Conservation (phyloP, 2,113 vertebrate species). For the Colossoma macropomum region DNA sequence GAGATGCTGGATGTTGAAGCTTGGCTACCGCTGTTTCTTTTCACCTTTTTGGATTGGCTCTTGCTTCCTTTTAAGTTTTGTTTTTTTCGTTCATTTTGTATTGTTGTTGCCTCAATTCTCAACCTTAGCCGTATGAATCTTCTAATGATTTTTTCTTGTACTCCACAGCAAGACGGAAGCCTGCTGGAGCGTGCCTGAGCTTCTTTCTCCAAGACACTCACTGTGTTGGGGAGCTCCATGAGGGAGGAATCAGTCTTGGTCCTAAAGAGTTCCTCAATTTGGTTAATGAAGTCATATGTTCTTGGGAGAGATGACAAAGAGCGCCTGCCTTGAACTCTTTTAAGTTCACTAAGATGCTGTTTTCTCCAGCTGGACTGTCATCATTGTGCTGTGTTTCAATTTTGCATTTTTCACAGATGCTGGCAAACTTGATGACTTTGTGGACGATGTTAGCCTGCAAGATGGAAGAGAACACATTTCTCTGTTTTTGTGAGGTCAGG, state of each 20-base stretch:
- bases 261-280: slow-evolving; percentile 43
- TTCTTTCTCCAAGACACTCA: slow-evolving; percentile 44
- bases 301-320: slow-evolving; percentile 22
- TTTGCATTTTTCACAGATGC: background rate
- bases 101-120: too few species aligned
- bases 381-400: background rate
- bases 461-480: slow-evolving; percentile 19
- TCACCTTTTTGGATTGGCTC: too few species aligned
- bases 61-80: too few species aligned
- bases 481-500: too few species aligned
- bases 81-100: too few species aligned
- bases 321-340: background rate
- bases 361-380: slow-evolving; percentile 22
- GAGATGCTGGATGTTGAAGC: too few species aligned
- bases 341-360: slow-evolving; percentile 27
- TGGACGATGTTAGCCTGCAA: slow-evolving; percentile 33
- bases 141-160: slow-evolving; percentile 19
- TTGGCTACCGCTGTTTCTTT: too few species aligned
- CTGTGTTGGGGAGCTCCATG: slow-evolving; percentile 43
- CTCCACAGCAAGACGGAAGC: slow-evolving; percentile 18
- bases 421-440: slow-evolving; percentile 1
- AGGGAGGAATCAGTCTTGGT: slow-evolving; percentile 31
- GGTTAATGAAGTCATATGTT: slow-evolving; percentile 28
- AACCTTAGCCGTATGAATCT: too few species aligned
- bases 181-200: slow-evolving; percentile 28